Conservation (phyloP, 1,140 invertebrate species). For the Oncopeltus fasciatus region DNA sequence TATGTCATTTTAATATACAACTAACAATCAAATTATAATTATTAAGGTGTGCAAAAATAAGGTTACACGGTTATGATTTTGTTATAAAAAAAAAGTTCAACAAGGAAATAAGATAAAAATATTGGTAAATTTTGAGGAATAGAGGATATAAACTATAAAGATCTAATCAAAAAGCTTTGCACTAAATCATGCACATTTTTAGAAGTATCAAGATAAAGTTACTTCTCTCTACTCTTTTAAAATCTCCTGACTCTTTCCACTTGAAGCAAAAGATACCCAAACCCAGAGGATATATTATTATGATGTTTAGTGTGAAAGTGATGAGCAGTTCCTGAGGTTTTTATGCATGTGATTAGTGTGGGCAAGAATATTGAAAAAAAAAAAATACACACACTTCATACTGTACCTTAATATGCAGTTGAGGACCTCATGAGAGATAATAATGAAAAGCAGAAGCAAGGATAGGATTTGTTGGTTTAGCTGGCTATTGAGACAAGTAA, state of each 20-base stretch:
- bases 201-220: background rate
- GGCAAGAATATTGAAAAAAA: background rate
- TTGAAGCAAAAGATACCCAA: background rate
- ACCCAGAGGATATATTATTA: background rate
- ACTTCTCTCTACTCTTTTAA: background rate
- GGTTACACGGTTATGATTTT: too few relatives aligned
- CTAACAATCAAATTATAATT: too few relatives aligned
- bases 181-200: background rate
- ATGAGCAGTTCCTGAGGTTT: background rate
- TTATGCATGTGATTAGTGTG: constrained; percentile 1
- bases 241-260: background rate
- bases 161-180: background rate
- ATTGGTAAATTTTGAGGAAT: too few relatives aligned
- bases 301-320: background rate
- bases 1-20: too few relatives aligned
- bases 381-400: background rate
- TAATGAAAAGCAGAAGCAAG: constrained; percentile 3
- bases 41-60: too few relatives aligned
- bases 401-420: background rate
- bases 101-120: too few relatives aligned
- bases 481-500: too few relatives aligned
- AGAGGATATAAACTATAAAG: too few relatives aligned
- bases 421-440: background rate
- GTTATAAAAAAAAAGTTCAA: too few relatives aligned
- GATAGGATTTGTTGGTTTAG: background rate